A percentile compares a stretch with the other conserved stretches of the same genome.
These are phyloP conservation scores for Coronaproctus castanopsis DNA, from an alignment of 2,888 invertebrate species.

Conservation along the genomic window DNA sequence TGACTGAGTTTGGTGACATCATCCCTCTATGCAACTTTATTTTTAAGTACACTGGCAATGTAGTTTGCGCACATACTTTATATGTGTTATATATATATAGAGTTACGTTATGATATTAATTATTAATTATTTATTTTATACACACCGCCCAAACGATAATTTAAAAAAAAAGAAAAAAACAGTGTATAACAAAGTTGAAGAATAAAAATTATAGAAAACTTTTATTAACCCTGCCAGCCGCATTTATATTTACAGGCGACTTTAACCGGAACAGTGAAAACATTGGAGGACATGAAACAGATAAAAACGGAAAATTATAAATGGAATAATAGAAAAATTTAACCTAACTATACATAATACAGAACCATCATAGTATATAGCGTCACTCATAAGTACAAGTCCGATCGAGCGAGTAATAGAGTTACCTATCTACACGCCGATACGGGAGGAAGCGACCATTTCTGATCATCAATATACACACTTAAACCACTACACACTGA, in stretches of 20 bases:
- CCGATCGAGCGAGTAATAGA: background rate
- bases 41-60: too few species aligned
- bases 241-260: background rate
- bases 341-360: background rate
- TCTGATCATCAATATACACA: background rate
- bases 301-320: background rate
- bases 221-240: background rate
- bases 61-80: too few species aligned
- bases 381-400: background rate
- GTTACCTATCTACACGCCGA: background rate
- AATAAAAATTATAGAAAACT: background rate
- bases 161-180: too few species aligned
- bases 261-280: background rate
- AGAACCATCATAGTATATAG: background rate
- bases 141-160: too few species aligned
- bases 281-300: background rate
- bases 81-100: too few species aligned
- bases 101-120: too few species aligned
- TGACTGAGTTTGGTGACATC: too few species aligned
- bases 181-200: background rate
- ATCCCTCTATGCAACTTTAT: too few species aligned
- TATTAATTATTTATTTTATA: too few species aligned
- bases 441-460: background rate
- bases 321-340: too few species aligned
- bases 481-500: background rate